Base-by-base conservation (phyloP, 2,797 vertebrate species). In the Helicolenus hilgendorfi region DNA sequence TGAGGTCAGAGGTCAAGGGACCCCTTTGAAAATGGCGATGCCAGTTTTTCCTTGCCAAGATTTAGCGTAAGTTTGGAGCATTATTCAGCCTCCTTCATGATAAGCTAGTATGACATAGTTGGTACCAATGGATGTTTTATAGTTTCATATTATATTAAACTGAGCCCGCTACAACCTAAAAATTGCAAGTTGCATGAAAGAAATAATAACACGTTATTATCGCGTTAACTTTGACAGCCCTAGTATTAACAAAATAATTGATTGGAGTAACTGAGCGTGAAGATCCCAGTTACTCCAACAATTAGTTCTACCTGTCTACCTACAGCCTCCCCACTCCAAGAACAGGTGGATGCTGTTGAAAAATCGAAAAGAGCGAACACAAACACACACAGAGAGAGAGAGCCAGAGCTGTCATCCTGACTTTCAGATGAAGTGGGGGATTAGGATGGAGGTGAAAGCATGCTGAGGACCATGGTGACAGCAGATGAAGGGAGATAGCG, bases 341-440 rank as follows among this genome's bases (percentile, higher is more conserved):
- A 90, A 76, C 95, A 94, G 94, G 94, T 93, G 94, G 91, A 92
- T 88, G 86, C 84, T 93, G 86, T 45, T 84, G 83, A 88, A 80
- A 53, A 85, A 79, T 72, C 7, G 7, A 80, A 79, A 73, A 24
- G 64, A 85, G 67, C 4, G 67, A 89, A 89, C 59, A 62, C 72
- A 94, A 71, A 89, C 79, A 85, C 77, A 86, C 49, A 80, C 38
- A 80, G 68, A 79, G 71, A 75, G 79, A 76, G 69, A 89, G 90
- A 92, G 88, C 90, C 81, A 85, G 86, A 93, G 89, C 94, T 95
- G 95, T 96, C 96, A 96, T 95, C 93, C 94, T 93, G 95, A 93
- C 96, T 97, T 96, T 97, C 94, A 96, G 93, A 92, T 96, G 95
- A 96, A 96, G 96, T 95, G 94, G 93, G 86, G 95, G 96, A 97